Percentiles rank a stretch among this genome's conserved stretches.
Conservation (phyloP, 2,797 vertebrate species). For the Adelosebastes latens region DNA sequence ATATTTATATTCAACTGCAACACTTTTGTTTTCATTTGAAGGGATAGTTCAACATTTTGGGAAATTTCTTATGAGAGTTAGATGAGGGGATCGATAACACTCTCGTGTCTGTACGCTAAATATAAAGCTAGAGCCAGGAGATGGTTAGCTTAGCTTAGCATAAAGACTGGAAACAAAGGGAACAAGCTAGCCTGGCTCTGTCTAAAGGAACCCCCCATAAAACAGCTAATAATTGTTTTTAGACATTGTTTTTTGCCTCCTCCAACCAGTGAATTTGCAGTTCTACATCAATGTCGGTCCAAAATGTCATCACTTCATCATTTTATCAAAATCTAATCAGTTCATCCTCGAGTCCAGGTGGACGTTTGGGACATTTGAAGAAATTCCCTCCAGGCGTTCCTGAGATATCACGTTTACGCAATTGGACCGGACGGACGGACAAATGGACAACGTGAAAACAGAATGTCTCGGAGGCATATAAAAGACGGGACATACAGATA, state of each 20-base stretch:
- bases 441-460: no score
- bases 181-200: background rate
- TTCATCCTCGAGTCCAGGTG: background rate
- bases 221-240: background rate
- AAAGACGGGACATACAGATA: background rate
- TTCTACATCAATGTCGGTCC: background rate
- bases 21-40: slow-evolving; percentile 22
- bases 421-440: no score
- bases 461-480: no score
- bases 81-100: background rate
- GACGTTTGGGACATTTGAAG: background rate
- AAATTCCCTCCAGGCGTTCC: background rate
- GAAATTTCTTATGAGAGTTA: background rate
- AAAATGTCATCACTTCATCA: background rate
- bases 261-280: background rate
- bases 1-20: slow-evolving; percentile 37
- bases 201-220: background rate
- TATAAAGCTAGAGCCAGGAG: background rate
- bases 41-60: background rate
- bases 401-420: no score
- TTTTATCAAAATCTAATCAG: background rate
- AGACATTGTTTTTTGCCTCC: background rate
- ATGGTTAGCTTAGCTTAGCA: background rate
- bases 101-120: background rate
- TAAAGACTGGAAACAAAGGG: slow-evolving; percentile 1